Base-by-base conservation (phyloP, 1,140 invertebrate species). In the Halictus rubicundus region DNA sequence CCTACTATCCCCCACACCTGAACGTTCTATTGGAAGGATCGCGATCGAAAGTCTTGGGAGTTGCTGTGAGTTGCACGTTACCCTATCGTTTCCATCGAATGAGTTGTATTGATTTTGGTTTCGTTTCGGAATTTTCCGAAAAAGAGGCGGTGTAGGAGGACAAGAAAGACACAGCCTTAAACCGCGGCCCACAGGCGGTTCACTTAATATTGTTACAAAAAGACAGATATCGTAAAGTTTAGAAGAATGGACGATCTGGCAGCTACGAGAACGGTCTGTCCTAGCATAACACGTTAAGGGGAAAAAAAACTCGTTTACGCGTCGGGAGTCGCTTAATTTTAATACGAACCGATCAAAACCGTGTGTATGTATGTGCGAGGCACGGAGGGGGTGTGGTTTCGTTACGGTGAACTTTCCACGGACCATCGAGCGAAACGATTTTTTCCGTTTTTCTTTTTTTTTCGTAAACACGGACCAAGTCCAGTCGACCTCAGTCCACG, bases 191-290 rank as follows among this genome's bases (percentile, higher is more conserved):
- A 59, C 19, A 9, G 39, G 61, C 61, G 25, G 39, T 73, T 79
- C 77, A 60, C 49, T 79, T 73, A 66, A 79, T 72, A 79, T 73
- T 79, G 70, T 74, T 73, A 66, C 25, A 66, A 74, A 79, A 79
- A 21, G 63, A 73, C 70, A 66, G 68, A 71, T 71, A 64, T 73
- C 42, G 59, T 73, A 79, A 65, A 66, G 64, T 59, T 73, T 69
- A 77, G 57, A n/a, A 49, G 49, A 52, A 80, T 16, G 73, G 64
- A 76, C 65, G 63, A 63, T 65, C 78, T 68, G 46, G 23, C 49
- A 52, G 32, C 54, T 60, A 66, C 46, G 64, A 60, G 23, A 37
- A 61, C 71, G 52, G 65, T 66, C 73, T 76, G 65, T 68, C 73
- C 65, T 80, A 80, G 49, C 27, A 23, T 80, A 66, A 76, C 21